phyloP scores from a whole-genome alignment of 2,113 vertebrate genomes.

The Phalacrocorax carbo region DNA sequence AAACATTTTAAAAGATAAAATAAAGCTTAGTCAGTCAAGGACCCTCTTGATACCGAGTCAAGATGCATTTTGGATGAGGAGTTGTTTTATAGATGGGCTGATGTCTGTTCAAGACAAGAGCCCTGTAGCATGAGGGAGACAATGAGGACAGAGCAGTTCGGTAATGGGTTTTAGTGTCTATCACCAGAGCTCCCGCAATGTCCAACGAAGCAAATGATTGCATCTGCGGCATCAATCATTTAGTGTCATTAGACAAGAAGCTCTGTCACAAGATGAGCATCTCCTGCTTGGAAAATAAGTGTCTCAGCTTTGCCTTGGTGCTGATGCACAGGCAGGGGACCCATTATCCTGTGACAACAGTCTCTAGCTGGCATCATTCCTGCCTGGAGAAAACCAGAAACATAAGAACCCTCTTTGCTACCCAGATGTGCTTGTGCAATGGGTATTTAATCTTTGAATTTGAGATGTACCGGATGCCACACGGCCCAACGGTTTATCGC shows the following conservation, averaged over 20 bases:
- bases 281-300: neutral
- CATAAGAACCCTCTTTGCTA: neutral
- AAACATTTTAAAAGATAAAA: neutral
- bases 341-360: neutral
- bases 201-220: neutral
- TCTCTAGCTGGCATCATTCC: neutral
- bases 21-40: neutral
- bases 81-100: neutral
- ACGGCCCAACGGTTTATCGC: rapidly evolving
- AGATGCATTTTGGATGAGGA: neutral
- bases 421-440: neutral
- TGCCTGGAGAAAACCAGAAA: neutral
- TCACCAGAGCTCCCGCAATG: neutral
- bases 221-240: neutral
- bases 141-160: neutral
- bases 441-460: neutral
- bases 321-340: neutral
- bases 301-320: neutral
- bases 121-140: neutral
- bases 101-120: neutral
- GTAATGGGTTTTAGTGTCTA: neutral
- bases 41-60: neutral
- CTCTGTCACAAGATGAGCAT: neutral
- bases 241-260: neutral
- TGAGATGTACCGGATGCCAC: neutral